Base-by-base conservation (phyloP, 1,140 invertebrate genomes). In the Eumeta japonica region DNA sequence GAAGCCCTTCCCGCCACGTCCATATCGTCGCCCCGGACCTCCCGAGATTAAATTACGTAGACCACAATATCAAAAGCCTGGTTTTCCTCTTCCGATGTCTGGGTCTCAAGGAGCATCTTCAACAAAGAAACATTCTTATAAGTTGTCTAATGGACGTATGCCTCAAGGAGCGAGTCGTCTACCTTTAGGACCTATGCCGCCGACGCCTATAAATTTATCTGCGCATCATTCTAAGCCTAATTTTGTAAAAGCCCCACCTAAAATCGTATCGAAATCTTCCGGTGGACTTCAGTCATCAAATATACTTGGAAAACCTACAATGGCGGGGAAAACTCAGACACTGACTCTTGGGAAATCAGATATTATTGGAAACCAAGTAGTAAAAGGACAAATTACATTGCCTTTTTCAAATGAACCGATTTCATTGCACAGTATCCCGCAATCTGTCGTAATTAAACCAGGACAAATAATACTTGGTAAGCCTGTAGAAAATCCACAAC, bases 401-500 rank as follows among this genome's bases (percentile, higher is more conserved):
- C 67, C 71, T 2, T 14, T 35, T 11, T 50, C 45, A 31, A 63
- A 59, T 20, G 48, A 49, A 19, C 43, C 55, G 10, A 37, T 58
- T 11, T 54, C 52, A 3, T 64, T 71, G 19, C 60, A 67, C 12
- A 68, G 59, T 39, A 38, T 41, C 4, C 52, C 54, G 12, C 62
- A 62, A 41, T 46, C 49, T 2, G 71, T 55, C 39, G 50, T 62
- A 4, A 66, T 47, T 28, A 62, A 62, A 41, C 62, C 71, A 13
- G 66, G 68, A 5, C 75, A 77, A 55, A 76, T 77, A 37, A 76
- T 77, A 30, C 48, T 77, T 16, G 73, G 73, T 2, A 77, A 73
- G 41, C 73, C 73, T 3, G 75, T 77, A 58, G 73, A 76, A 18
- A 59, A 74, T 35, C 75, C 75, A 7, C 39, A 59, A 30, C 71